phyloP scores from a whole-genome alignment of 2,797 vertebrate genomes.

The Pangasius larnaudii region DNA sequence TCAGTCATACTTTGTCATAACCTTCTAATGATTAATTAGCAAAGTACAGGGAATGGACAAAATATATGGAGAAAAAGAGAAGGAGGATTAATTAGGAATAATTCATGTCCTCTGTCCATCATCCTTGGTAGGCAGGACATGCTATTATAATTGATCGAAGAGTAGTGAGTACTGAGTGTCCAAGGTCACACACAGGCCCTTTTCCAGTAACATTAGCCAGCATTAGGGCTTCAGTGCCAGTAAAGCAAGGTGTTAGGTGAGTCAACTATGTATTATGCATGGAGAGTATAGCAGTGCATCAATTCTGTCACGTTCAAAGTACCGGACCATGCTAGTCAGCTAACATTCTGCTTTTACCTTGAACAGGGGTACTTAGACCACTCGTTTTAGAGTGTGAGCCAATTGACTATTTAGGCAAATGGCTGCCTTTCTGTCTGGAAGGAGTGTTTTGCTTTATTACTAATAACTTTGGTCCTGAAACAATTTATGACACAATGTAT shows the following conservation, averaged over 20 bases:
- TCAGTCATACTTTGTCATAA: neutral
- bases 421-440: neutral
- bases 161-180: neutral
- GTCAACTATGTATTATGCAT: conserved; percentile 7
- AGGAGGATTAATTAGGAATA: neutral
- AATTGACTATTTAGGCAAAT: neutral
- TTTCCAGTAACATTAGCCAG: conserved; percentile 4
- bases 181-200: neutral
- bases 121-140: neutral
- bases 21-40: neutral
- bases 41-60: neutral
- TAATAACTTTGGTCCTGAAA: neutral
- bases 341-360: neutral
- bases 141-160: conserved; percentile 4
- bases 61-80: neutral
- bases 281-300: neutral
- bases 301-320: conserved; percentile 27
- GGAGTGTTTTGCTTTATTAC: neutral
- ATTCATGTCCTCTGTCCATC: neutral
- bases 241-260: neutral
- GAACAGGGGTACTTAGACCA: neutral
- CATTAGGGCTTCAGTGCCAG: neutral
- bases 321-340: no score
- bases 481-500: neutral
- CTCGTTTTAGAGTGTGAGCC: neutral